phyloP scores from a whole-genome alignment of 2,113 vertebrate species.

The Platycercus adscitus region DNA sequence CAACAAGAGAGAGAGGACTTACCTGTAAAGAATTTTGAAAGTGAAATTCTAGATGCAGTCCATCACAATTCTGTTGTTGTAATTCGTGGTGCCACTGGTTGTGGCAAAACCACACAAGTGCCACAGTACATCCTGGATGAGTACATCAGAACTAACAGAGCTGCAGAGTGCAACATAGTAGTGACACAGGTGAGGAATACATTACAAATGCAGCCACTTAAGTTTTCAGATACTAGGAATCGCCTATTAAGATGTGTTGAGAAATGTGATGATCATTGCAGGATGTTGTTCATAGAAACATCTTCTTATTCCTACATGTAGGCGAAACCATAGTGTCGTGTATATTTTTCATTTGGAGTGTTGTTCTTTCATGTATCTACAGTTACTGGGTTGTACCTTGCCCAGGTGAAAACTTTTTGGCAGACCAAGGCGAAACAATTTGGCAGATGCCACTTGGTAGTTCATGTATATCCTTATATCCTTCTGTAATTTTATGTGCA shows the following conservation, averaged over 20 bases:
- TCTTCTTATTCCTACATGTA: not conserved
- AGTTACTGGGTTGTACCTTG: not conserved
- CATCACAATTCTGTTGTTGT: conserved; percentile 86
- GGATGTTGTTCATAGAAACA: not conserved
- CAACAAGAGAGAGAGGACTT: conserved; percentile 82
- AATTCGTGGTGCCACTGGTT: conserved; percentile 94
- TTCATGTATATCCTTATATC: not conserved
- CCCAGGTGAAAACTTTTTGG: not conserved
- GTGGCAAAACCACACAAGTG: conserved; percentile 97
- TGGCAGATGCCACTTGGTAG: not conserved
- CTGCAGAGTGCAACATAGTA: conserved; percentile 92
- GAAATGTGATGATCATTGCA: not conserved
- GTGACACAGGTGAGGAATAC: conserved; percentile 89
- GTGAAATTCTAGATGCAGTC: conserved; percentile 83
- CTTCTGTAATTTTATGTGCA: not conserved
- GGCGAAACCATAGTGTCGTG: not conserved
- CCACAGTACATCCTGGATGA: conserved; percentile 96
- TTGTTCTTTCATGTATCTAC: not conserved
- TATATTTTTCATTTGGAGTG: not conserved
- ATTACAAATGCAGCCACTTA: not conserved
- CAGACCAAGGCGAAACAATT: rapidly evolving
- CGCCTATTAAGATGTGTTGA: not conserved
- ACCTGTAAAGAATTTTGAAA: conserved; percentile 91
- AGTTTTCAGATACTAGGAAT: not conserved
- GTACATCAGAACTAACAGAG: conserved; percentile 77